Conservation (phyloP, 2,797 vertebrate species). For the Enteromius afrohamiltoni region DNA sequence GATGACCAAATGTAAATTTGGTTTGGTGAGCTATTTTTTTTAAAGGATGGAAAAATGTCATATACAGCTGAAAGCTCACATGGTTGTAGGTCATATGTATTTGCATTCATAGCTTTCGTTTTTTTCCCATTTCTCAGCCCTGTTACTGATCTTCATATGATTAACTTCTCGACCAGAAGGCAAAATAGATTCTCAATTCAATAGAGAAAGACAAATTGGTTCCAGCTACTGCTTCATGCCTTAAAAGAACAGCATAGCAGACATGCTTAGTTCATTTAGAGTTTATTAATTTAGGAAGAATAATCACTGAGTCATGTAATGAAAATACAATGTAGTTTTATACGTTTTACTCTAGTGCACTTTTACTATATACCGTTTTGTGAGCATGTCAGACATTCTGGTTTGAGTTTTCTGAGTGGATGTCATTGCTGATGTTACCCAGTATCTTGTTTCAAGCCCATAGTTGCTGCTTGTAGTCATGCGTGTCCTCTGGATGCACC, state of each 20-base stretch:
- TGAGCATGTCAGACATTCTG: neutral
- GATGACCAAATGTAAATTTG: no score
- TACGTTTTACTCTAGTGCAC: neutral
- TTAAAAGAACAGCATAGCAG: conserved; percentile 16
- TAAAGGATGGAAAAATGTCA: neutral
- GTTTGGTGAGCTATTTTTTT: neutral
- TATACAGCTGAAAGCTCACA: neutral
- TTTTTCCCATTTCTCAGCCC: conserved; percentile 12
- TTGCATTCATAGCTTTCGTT: conserved; percentile 9
- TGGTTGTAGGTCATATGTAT: conserved; percentile 6
- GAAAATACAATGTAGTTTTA: neutral
- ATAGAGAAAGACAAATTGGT: conserved; percentile 45
- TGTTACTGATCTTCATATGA: conserved; percentile 45
- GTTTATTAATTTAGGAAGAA: conserved; percentile 8
- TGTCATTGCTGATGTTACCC: neutral
- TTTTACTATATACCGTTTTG: neutral
- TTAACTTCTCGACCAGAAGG: conserved; percentile 39
- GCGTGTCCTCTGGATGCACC: conserved; percentile 6
- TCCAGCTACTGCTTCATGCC: conserved; percentile 25
- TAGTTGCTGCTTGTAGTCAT: neutral
- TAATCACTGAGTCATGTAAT: neutral
- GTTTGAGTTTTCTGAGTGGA: conserved; percentile 1
- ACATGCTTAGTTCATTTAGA: neutral
- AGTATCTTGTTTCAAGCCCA: conserved; percentile 9
- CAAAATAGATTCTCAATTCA: conserved; percentile 45